A percentile compares a stretch with the other conserved stretches of the same genome.
These are phyloP conservation scores for Hyles euphorbiae DNA, from an alignment of 1,140 invertebrate species.

Conservation along the genomic window DNA sequence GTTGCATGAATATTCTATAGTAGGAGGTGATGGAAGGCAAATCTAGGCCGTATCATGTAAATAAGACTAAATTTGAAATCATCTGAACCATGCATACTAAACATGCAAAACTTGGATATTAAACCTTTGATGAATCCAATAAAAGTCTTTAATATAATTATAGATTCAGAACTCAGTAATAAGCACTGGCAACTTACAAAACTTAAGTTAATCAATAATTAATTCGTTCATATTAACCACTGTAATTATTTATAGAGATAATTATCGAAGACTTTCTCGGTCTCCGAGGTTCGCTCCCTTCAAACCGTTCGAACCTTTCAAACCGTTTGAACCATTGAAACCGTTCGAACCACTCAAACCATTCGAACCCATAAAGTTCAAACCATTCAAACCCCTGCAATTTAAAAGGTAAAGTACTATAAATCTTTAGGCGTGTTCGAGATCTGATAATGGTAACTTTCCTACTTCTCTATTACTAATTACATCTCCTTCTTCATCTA, in stretches of 20 bases:
- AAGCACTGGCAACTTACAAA: too few relatives aligned
- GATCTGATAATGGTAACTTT: conserved; percentile 11
- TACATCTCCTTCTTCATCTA: conserved; percentile 2
- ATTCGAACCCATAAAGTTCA: conserved; percentile 12
- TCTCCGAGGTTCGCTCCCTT: conserved; percentile 9
- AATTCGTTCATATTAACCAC: too few relatives aligned
- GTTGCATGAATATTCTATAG: too few relatives aligned
- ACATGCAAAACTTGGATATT: too few relatives aligned
- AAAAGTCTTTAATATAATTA: too few relatives aligned
- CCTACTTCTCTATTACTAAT: conserved; percentile 12
- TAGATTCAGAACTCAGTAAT: too few relatives aligned
- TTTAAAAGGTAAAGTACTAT: conserved; percentile 11
- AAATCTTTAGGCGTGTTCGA: conserved; percentile 1
- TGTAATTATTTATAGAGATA: conserved; percentile 12
- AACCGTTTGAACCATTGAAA: not conserved
- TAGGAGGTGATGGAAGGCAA: too few relatives aligned
- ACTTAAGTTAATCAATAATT: too few relatives aligned
- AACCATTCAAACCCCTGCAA: conserved; percentile 17
- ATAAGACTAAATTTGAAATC: too few relatives aligned
- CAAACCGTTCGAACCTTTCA: conserved; percentile 15
- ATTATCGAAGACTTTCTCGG: conserved; percentile 3
- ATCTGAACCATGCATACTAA: too few relatives aligned
- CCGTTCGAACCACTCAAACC: conserved; percentile 3
- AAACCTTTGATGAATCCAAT: too few relatives aligned
- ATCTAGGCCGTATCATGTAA: too few relatives aligned